A percentile compares a stretch with the other conserved stretches of the same genome.
These are phyloP conservation scores for Erinaceus europaeus DNA, from an alignment of 2,113 vertebrate genomes.

Conservation along the genomic window DNA sequence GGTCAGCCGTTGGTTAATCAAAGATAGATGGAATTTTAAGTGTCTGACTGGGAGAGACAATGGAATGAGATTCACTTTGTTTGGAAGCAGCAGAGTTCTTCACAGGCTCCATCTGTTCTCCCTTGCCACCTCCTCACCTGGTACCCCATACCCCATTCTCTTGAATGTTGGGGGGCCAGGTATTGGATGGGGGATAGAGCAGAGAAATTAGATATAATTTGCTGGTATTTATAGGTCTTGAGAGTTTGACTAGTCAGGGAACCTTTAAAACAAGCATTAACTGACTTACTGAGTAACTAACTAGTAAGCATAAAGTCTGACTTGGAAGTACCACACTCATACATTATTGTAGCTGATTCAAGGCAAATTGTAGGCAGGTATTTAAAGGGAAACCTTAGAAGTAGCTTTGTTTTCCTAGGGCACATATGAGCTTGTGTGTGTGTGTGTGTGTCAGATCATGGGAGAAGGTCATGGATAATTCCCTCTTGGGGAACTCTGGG, in stretches of 20 bases:
- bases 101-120: neutral
- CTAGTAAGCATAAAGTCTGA: neutral
- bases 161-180: neutral
- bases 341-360: no score
- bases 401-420: neutral
- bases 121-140: neutral
- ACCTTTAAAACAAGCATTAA: neutral
- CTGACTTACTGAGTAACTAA: neutral
- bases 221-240: neutral
- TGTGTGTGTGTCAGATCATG: neutral
- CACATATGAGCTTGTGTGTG: neutral
- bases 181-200: neutral
- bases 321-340: neutral
- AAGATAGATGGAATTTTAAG: constrained; percentile 40
- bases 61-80: neutral
- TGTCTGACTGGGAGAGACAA: neutral
- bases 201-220: neutral
- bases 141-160: neutral
- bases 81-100: neutral
- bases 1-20: constrained; percentile 38
- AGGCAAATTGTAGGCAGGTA: neutral
- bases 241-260: neutral
- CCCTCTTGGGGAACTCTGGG: neutral
- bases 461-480: neutral
- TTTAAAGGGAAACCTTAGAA: neutral